Evolutionary conservation across 2,797 vertebrate species (phyloP), one percentile per base, ranked within the genome.

Genomic region (Mormyrops boulengeri): DNA sequence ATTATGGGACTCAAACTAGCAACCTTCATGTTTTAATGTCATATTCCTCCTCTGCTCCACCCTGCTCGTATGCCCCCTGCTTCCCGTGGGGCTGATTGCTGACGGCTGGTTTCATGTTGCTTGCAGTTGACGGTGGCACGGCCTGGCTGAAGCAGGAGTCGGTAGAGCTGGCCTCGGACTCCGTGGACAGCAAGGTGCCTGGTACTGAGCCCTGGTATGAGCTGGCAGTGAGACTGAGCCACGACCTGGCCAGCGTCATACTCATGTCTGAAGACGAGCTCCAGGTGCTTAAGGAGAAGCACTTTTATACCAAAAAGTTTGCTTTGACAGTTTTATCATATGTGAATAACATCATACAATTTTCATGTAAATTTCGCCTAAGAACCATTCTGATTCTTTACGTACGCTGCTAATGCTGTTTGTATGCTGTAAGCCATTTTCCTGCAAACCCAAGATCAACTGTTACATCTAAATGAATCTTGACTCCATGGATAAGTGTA

Each of bases 201-300:
- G 91, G 57, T 0, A 88, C 11, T 0, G 87, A 93, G 50, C 93
- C 92, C 62, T 99, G 98, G 98, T 95, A 92, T 91, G 91, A 93
- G 2, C 92, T 98, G 91, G 97, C 97, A 90, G 93, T 94, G 87
- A 96, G 95, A 90, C 95, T 99, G 91, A 97, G 94, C 88, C 94
- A 95, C 62, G 97, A 99, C 91, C 93, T 99, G n/a, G 94, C 97
- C 84, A 96, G 92, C 89, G 95, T 99, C 93, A 95, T 99, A 92
- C 94, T 98, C 38, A 97, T 99, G 94, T 98, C 98, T 0, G 98
- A 99, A 91, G 95, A 94, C 50, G 96, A 99, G 17, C 95, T 99
- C 9, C 97, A 99, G 95, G 98, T 99, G 92, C 50, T 85, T 22
- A 85, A 73, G 8, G 19, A 50, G 47, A 85, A 85, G 9, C 22